Evolutionary conservation across 2,113 vertebrate species (phyloP), one percentile per base, ranked within the genome.

Genomic region (Microcebus ravelobensis): DNA sequence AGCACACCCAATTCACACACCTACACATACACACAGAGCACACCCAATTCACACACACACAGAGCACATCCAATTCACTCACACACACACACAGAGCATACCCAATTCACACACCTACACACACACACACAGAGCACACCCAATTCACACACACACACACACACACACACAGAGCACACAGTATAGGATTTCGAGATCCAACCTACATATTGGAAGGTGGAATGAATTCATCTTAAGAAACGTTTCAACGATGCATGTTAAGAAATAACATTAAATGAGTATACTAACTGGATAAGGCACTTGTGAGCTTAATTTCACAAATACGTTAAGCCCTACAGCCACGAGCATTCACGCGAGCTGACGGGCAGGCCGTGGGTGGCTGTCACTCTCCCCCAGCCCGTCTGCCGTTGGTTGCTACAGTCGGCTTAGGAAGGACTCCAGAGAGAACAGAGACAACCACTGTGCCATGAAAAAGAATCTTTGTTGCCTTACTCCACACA

Each of bases 231-330:
- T 13, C 67, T 6, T 25, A 52, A 76, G n/a, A 80, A 86, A 57
- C 34, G 8, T 77, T 68, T 82, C 27, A 36, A 42, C 55, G 25
- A 82, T 57, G 45, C n/a, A 52, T 10, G 8, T 31, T 90, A 67
- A 57, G 39, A 86, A 83, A 65, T 42, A 21, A 85, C 6, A 52
- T 80, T 68, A 52, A 48, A n/a, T 6, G 34, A 42, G 42, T 31
- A n/a, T 82, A 12, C 31, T 50, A 71, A 29, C 18, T 23, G 87
- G 34, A n/a, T 21, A 67, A 52, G 21, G 39, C 67, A 42, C 80
- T 81, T 48, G 23, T 91, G 76, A 87, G 42, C 29, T 82, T 83
- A 50, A 23, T 36, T 59, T 68, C 39, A 74, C 39, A 76, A 70
- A n/a, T 17, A 6, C 23, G 8, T 71, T 10, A 6, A 71, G 27